These are phyloP conservation scores for Labeo calbasu DNA, from an alignment of 2,797 vertebrate genomes.

Conservation along the genomic window DNA sequence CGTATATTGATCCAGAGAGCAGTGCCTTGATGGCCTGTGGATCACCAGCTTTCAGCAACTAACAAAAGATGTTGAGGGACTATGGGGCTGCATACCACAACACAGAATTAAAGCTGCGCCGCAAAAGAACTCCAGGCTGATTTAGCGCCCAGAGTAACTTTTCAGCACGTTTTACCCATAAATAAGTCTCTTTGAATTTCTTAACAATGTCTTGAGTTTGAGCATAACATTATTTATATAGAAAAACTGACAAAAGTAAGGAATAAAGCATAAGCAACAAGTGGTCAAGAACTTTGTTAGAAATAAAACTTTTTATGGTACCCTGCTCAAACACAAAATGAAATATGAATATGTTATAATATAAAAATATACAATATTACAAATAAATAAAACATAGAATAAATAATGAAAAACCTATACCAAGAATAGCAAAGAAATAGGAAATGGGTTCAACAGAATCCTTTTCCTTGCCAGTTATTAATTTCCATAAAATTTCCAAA, in stretches of 20 bases:
- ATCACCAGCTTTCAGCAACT: slow-evolving; percentile 72
- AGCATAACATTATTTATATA: background rate
- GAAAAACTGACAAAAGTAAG: background rate
- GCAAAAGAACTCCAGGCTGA: slow-evolving; percentile 41
- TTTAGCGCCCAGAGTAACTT: slow-evolving; percentile 27
- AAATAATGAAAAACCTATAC: background rate
- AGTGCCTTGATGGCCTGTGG: slow-evolving; percentile 74
- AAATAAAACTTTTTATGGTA: background rate
- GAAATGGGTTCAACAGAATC: background rate
- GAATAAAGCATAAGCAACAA: background rate
- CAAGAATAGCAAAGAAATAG: background rate
- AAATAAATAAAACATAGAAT: background rate
- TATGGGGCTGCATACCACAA: slow-evolving; percentile 71
- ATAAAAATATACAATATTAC: background rate
- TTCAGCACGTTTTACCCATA: slow-evolving; percentile 14
- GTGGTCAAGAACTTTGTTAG: background rate
- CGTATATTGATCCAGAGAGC: slow-evolving; percentile 82
- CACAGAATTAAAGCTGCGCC: slow-evolving; percentile 58
- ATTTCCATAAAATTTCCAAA: background rate
- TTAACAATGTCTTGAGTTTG: background rate
- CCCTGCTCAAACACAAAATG: background rate
- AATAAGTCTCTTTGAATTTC: slow-evolving; percentile 27
- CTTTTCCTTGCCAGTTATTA: background rate
- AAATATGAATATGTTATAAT: background rate
- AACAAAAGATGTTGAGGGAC: slow-evolving; percentile 78